A percentile compares a stretch with the other conserved stretches of the same genome.
These are phyloP conservation scores for Galago senegalensis DNA, from an alignment of 2,797 vertebrate genomes.

Conservation along the genomic window DNA sequence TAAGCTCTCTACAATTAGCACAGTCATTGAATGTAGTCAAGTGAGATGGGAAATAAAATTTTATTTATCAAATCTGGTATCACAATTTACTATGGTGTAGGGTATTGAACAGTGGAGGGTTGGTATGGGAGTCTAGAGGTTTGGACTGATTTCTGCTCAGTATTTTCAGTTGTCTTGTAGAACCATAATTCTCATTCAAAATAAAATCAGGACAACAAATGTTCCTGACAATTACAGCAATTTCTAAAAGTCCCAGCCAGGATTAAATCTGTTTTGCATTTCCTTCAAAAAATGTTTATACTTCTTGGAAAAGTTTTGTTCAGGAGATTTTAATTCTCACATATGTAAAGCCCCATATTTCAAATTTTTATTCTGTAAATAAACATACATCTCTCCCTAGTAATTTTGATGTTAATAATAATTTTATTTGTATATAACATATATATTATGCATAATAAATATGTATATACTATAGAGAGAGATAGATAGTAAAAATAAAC, in stretches of 20 bases:
- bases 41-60: conserved; percentile 58
- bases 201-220: conserved; percentile 15
- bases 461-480: too few species aligned
- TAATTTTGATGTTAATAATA: conserved; percentile 34
- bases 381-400: neutral
- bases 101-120: neutral
- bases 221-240: conserved; percentile 48
- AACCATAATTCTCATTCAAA: conserved; percentile 14
- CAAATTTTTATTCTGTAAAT: conserved; percentile 51
- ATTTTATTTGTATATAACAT: neutral
- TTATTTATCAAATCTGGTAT: neutral
- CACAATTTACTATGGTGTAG: neutral
- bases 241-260: neutral
- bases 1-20: neutral
- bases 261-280: neutral
- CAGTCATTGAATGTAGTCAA: neutral
- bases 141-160: neutral
- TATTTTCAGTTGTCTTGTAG: conserved; percentile 18
- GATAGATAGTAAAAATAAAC: conserved; percentile 21
- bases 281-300: conserved; percentile 19
- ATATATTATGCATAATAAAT: too few species aligned
- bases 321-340: conserved; percentile 54
- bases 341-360: neutral
- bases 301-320: conserved; percentile 15
- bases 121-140: neutral